These are phyloP conservation scores for Eremobia ochroleuca DNA, from an alignment of 2,888 invertebrate genomes.

Conservation along the genomic window DNA sequence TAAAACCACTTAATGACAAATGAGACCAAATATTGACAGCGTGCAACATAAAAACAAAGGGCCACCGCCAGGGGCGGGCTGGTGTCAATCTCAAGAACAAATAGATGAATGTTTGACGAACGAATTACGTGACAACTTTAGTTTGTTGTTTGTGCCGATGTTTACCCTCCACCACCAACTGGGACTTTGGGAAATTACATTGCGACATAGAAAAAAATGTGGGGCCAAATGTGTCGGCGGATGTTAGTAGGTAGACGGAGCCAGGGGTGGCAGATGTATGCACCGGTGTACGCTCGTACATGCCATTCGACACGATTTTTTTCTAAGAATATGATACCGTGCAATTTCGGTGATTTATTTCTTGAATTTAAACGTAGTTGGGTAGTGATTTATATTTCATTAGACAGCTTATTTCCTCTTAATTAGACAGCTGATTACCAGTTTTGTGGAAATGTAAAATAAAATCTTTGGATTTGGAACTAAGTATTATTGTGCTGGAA, in stretches of 20 bases:
- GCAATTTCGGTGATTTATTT: slow-evolving; percentile 66
- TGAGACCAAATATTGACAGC: slow-evolving; percentile 88
- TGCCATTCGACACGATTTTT: slow-evolving; percentile 63
- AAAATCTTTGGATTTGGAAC: not conserved
- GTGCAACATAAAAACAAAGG: slow-evolving; percentile 88
- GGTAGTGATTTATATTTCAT: slow-evolving; percentile 55
- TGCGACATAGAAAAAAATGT: slow-evolving; percentile 74
- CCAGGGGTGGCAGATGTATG: slow-evolving; percentile 73
- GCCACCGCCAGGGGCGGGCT: slow-evolving; percentile 81
- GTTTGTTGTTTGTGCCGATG: slow-evolving; percentile 77
- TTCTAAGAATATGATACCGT: slow-evolving; percentile 67
- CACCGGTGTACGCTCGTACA: slow-evolving; percentile 54
- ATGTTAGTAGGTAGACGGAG: slow-evolving; percentile 69
- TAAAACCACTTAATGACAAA: slow-evolving; percentile 87
- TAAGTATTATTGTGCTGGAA: not conserved
- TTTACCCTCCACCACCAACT: slow-evolving; percentile 75
- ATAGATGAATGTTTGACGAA: slow-evolving; percentile 86
- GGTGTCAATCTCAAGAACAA: slow-evolving; percentile 90
- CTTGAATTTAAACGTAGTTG: slow-evolving; percentile 45
- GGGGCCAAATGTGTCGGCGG: slow-evolving; percentile 72
- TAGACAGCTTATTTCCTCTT: slow-evolving; percentile 58
- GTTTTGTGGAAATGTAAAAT: slow-evolving; percentile 12
- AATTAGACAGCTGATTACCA: slow-evolving; percentile 47
- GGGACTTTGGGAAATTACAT: slow-evolving; percentile 79
- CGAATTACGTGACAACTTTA: slow-evolving; percentile 89